Evolutionary conservation across 1,140 invertebrate genomes (phyloP).

Genomic region (Heterodera schachtii): DNA sequence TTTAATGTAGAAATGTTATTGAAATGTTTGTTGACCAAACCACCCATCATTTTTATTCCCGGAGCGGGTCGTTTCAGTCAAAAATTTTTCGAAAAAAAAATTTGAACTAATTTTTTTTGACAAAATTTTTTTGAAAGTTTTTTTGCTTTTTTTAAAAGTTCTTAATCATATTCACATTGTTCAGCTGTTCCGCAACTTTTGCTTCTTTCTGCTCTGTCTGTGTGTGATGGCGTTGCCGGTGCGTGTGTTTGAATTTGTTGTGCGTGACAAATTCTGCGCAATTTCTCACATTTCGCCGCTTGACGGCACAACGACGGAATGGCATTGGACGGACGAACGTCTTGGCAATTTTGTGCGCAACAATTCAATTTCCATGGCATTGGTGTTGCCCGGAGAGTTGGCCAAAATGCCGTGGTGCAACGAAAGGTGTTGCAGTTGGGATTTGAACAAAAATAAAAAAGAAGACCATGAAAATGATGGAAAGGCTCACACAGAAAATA

Average conservation of each 20-base stretch:
- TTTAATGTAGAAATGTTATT: no score
- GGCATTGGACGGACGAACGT: conserved; percentile 18
- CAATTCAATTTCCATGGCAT: not conserved
- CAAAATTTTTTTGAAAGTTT: no score
- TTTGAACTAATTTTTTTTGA: no score
- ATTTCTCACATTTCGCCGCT: not conserved
- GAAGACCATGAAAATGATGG: no score
- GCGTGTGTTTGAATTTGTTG: conserved; percentile 44
- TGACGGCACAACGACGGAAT: not conserved
- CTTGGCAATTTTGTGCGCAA: conserved; percentile 23
- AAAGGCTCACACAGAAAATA: no score
- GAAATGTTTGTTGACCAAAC: no score
- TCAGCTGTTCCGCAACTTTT: conserved; percentile 27
- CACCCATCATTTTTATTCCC: no score
- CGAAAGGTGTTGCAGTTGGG: not conserved
- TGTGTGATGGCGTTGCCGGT: conserved; percentile 41
- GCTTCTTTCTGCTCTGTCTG: conserved; percentile 47
- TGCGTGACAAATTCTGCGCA: conserved; percentile 51
- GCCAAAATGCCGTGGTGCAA: conserved; percentile 45
- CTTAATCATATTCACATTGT: no score
- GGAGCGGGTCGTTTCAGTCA: no score
- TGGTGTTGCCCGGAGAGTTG: conserved; percentile 50
- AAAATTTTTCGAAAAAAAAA: no score
- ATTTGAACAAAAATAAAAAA: no score
- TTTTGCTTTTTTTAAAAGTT: no score